These are phyloP conservation scores for Ligdia adustata DNA, from an alignment of 2,888 invertebrate genomes.

Conservation along the genomic window DNA sequence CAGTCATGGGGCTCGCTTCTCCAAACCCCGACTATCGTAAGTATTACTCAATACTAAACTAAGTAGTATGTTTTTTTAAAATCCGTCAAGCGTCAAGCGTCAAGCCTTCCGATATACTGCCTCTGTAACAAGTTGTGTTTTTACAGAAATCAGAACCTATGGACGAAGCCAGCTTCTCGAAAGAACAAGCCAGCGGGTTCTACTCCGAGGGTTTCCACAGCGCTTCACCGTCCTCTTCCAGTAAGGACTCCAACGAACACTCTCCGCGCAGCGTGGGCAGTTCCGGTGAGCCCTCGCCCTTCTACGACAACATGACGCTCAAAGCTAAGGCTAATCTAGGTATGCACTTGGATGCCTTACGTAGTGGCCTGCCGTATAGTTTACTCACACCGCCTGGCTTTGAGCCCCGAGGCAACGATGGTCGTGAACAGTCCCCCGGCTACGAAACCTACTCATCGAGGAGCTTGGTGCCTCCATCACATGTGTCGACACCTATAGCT, in stretches of 20 bases:
- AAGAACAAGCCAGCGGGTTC: constrained; percentile 85
- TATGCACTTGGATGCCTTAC: constrained; percentile 69
- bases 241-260: constrained; percentile 77
- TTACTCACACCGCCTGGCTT: constrained; percentile 86
- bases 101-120: too few relatives aligned
- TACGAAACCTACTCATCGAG: constrained; percentile 68
- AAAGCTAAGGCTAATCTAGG: constrained; percentile 76
- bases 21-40: constrained; percentile 68
- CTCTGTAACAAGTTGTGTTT: constrained; percentile 40
- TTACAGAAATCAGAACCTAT: constrained; percentile 84
- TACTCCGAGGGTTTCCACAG: constrained; percentile 85
- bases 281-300: constrained; percentile 65
- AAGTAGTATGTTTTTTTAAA: too few relatives aligned
- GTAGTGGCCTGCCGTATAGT: constrained; percentile 81
- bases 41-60: too few relatives aligned
- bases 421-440: constrained; percentile 62
- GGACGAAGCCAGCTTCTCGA: constrained; percentile 72
- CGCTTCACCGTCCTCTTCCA: constrained; percentile 84
- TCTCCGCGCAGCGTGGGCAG: constrained; percentile 78
- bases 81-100: too few relatives aligned
- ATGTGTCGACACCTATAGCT: constrained; percentile 67
- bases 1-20: constrained; percentile 64
- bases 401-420: constrained; percentile 62
- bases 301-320: constrained; percentile 67
- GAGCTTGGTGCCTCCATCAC: constrained; percentile 57